Conservation (phyloP, 2,888 invertebrate genomes). For the Exephanes ischioxanthus region DNA sequence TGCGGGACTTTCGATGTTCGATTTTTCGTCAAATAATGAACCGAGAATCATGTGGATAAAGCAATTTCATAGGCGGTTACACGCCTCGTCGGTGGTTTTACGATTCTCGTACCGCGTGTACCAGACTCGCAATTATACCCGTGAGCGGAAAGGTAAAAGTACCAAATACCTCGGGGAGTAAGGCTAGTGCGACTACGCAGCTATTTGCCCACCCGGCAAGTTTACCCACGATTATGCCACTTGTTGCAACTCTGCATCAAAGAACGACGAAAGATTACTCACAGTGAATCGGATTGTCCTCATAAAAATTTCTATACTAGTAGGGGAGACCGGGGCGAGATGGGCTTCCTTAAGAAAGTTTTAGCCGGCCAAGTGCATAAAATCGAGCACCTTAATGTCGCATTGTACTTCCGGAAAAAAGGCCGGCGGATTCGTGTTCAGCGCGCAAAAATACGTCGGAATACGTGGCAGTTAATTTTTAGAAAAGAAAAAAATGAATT, state of each 20-base stretch:
- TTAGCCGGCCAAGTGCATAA: no score
- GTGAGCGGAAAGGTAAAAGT: constrained; percentile 41
- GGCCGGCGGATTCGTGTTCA: no score
- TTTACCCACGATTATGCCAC: constrained; percentile 1
- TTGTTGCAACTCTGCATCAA: background rate
- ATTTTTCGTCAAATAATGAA: constrained; percentile 45
- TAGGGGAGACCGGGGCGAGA: no score
- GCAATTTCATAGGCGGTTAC: constrained; percentile 60
- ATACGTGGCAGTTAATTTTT: no score
- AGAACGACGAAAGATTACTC: background rate
- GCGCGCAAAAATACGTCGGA: no score
- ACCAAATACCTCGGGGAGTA: background rate
- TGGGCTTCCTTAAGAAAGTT: no score
- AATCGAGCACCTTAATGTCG: no score
- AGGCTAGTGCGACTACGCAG: background rate
- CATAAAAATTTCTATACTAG: no score
- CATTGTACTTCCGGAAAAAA: no score
- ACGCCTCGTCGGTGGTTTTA: constrained; percentile 46
- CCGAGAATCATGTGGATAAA: constrained; percentile 50
- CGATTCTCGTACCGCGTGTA: constrained; percentile 37
- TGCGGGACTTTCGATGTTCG: background rate
- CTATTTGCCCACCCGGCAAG: background rate
- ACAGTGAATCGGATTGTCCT: background rate
- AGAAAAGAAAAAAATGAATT: no score
- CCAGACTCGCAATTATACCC: constrained; percentile 38